phyloP scores from a whole-genome alignment of 2,888 invertebrate species.

The Campoletis raptor region DNA sequence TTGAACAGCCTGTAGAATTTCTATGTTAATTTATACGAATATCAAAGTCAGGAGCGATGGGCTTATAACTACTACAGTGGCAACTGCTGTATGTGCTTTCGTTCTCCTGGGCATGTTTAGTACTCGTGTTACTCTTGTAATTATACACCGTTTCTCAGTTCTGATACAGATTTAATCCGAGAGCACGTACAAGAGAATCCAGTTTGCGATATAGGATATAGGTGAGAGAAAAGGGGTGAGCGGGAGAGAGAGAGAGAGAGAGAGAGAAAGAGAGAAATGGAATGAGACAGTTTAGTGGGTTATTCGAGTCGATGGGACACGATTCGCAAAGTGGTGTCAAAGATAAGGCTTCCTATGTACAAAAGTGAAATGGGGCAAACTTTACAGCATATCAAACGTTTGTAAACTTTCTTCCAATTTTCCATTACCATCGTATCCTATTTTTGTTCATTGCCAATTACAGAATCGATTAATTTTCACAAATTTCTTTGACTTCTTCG shows the following conservation, averaged over 20 bases:
- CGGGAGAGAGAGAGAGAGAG: slow-evolving; percentile 12
- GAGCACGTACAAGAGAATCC: slow-evolving; percentile 54
- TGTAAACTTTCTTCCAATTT: slow-evolving; percentile 2
- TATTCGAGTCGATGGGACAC: slow-evolving; percentile 47
- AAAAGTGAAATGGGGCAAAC: slow-evolving; percentile 39
- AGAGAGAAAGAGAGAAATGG: slow-evolving; percentile 36
- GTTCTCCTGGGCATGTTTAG: slow-evolving; percentile 30
- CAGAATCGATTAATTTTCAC: too few species aligned
- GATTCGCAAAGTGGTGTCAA: slow-evolving; percentile 24
- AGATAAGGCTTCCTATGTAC: slow-evolving; percentile 32
- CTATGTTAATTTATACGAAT: slow-evolving; percentile 14
- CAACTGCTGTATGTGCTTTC: background rate
- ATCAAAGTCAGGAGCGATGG: slow-evolving; percentile 56
- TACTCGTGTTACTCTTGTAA: slow-evolving; percentile 61
- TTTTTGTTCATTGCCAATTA: background rate
- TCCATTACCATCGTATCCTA: background rate
- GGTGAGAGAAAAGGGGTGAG: slow-evolving; percentile 11
- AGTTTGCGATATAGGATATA: slow-evolving; percentile 57
- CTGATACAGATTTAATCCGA: slow-evolving; percentile 54
- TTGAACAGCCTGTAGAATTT: background rate
- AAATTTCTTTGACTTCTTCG: too few species aligned
- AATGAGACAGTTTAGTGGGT: slow-evolving; percentile 49
- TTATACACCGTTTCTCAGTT: slow-evolving; percentile 46
- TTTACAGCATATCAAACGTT: background rate
- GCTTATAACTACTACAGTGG: background rate